These are phyloP conservation scores for Carassius auratus DNA, from an alignment of 2,113 vertebrate genomes.

Conservation along the genomic window DNA sequence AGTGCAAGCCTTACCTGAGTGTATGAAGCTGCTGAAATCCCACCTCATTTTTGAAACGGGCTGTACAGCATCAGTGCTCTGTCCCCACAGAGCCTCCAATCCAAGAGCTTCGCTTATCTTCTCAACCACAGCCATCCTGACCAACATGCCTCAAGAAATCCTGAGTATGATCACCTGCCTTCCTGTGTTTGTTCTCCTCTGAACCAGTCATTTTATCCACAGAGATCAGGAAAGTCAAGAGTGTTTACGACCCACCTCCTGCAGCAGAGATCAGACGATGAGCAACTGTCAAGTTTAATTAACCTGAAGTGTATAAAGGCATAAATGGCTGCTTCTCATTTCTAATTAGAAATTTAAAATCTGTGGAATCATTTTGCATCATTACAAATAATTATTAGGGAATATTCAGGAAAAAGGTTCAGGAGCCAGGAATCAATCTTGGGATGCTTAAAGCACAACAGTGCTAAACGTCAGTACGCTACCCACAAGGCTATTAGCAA, in stretches of 20 bases:
- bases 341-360: not conserved
- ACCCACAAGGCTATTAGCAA: too few relatives aligned
- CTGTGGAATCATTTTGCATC: not conserved
- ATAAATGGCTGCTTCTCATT: slow-evolving; percentile 25
- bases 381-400: not conserved
- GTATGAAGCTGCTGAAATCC: slow-evolving; percentile 78
- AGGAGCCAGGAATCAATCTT: too few relatives aligned
- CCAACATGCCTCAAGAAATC: not conserved
- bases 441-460: too few relatives aligned
- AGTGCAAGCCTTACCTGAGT: slow-evolving; percentile 73
- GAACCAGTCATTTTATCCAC: slow-evolving; percentile 52
- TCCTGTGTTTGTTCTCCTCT: slow-evolving; percentile 48
- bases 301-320: slow-evolving; percentile 4
- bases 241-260: not conserved
- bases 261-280: slow-evolving; percentile 38
- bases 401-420: not conserved
- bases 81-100: slow-evolving; percentile 62
- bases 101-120: slow-evolving; percentile 33
- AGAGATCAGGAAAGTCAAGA: slow-evolving; percentile 57
- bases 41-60: slow-evolving; percentile 68
- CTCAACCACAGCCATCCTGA: slow-evolving; percentile 23
- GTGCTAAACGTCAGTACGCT: too few relatives aligned
- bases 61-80: slow-evolving; percentile 20
- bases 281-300: slow-evolving; percentile 47
- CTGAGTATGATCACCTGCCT: not conserved